Conservation (phyloP, 2,113 vertebrate species). For the Melanostigma gelatinosum region DNA sequence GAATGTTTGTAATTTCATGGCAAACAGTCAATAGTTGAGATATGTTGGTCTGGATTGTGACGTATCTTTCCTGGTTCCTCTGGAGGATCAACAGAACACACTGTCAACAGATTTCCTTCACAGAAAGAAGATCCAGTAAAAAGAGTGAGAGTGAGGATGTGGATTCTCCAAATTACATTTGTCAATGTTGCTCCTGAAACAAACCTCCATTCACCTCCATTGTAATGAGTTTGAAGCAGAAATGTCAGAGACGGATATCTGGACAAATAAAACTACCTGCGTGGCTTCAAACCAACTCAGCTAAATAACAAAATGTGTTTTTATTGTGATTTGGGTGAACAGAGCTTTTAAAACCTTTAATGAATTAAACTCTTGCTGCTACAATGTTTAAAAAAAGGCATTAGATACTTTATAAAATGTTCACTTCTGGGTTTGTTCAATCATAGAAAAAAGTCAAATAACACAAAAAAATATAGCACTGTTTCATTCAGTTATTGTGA, state of each 20-base stretch:
- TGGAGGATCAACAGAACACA: background rate
- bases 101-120: background rate
- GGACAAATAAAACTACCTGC: background rate
- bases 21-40: background rate
- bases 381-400: conserved; percentile 14
- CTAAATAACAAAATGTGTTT: background rate
- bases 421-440: background rate
- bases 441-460: background rate
- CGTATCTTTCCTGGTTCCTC: background rate
- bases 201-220: background rate
- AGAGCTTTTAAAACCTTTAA: conserved; percentile 31
- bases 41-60: background rate
- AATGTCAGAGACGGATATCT: background rate
- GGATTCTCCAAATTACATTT: background rate
- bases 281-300: background rate
- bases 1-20: background rate
- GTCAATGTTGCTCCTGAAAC: background rate
- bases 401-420: background rate
- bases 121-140: background rate
- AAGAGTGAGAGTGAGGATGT: background rate
- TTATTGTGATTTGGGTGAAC: conserved; percentile 41
- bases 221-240: background rate
- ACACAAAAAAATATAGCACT: background rate
- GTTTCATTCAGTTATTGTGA: background rate
- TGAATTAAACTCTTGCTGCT: conserved; percentile 43